These are phyloP conservation scores for Talpa occidentalis DNA, from an alignment of 2,113 vertebrate genomes.

Conservation along the genomic window DNA sequence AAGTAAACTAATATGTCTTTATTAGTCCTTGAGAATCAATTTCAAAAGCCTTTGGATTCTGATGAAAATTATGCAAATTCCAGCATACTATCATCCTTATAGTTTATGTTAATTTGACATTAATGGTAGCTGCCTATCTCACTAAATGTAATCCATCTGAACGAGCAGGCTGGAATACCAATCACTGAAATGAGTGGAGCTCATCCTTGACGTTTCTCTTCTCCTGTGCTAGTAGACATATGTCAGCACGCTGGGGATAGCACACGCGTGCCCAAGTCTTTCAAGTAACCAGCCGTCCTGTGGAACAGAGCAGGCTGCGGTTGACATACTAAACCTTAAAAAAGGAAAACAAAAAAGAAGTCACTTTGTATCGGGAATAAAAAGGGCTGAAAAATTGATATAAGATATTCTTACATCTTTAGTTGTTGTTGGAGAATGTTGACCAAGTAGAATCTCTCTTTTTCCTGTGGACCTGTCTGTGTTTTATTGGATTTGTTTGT, in stretches of 20 bases:
- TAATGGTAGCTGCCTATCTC: conserved; percentile 79
- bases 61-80: conserved; percentile 74
- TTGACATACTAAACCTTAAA: conserved; percentile 74
- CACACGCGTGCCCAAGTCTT: conserved; percentile 74
- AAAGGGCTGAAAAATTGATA: conserved; percentile 57
- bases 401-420: conserved; percentile 32
- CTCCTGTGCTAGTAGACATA: conserved; percentile 66
- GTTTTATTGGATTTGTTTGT: conserved; percentile 50
- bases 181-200: conserved; percentile 71
- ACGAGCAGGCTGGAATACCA: conserved; percentile 68
- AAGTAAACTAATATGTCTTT: conserved; percentile 66
- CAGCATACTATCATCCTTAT: conserved; percentile 69
- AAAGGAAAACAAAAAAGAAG: background rate
- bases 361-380: conserved; percentile 41
- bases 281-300: conserved; percentile 65
- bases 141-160: conserved; percentile 79
- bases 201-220: conserved; percentile 70
- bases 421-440: conserved; percentile 9
- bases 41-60: conserved; percentile 77
- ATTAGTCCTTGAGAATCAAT: conserved; percentile 70
- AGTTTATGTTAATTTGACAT: conserved; percentile 84
- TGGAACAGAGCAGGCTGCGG: conserved; percentile 60
- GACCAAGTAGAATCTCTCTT: background rate
- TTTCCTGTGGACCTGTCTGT: background rate
- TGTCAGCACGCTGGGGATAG: conserved; percentile 68